These are phyloP conservation scores for Aulostomus chinensis DNA, from an alignment of 2,797 vertebrate species.

Conservation along the genomic window DNA sequence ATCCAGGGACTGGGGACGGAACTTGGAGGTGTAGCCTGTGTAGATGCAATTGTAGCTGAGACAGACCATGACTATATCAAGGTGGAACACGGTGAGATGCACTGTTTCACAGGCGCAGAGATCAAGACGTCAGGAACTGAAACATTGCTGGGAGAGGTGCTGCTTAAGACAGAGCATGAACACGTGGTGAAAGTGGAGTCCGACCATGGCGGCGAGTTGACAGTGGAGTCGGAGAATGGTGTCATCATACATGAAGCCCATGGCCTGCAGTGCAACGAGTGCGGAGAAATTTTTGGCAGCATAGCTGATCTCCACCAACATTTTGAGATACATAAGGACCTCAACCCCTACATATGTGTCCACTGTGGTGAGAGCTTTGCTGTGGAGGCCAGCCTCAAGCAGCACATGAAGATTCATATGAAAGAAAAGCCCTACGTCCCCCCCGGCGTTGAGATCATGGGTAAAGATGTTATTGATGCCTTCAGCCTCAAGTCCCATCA, in stretches of 20 bases:
- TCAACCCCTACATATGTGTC: constrained; percentile 83
- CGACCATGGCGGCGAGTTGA: constrained; percentile 82
- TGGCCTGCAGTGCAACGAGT: constrained; percentile 84
- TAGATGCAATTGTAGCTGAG: constrained; percentile 81
- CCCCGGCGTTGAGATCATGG: constrained; percentile 83
- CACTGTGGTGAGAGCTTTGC: constrained; percentile 86
- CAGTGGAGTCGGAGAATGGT: constrained; percentile 84
- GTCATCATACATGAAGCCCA: constrained; percentile 85
- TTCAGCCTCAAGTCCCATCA: constrained; percentile 84
- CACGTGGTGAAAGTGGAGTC: constrained; percentile 83
- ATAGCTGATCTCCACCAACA: constrained; percentile 85
- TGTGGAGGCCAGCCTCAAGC: constrained; percentile 83
- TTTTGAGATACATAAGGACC: constrained; percentile 85
- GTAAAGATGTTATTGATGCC: constrained; percentile 84
- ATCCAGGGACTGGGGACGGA: constrained; percentile 79
- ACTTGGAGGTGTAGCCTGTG: constrained; percentile 79
- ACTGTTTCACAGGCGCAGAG: constrained; percentile 80
- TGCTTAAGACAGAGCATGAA: constrained; percentile 79
- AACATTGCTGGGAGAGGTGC: constrained; percentile 80
- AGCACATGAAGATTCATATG: constrained; percentile 87
- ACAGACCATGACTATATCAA: constrained; percentile 86
- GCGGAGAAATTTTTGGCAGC: constrained; percentile 83
- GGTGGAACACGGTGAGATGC: constrained; percentile 78
- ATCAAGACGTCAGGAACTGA: constrained; percentile 73
- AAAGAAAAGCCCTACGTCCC: constrained; percentile 83